Conservation (phyloP, 2,113 vertebrate species). For the Pseudorasbora parva region DNA sequence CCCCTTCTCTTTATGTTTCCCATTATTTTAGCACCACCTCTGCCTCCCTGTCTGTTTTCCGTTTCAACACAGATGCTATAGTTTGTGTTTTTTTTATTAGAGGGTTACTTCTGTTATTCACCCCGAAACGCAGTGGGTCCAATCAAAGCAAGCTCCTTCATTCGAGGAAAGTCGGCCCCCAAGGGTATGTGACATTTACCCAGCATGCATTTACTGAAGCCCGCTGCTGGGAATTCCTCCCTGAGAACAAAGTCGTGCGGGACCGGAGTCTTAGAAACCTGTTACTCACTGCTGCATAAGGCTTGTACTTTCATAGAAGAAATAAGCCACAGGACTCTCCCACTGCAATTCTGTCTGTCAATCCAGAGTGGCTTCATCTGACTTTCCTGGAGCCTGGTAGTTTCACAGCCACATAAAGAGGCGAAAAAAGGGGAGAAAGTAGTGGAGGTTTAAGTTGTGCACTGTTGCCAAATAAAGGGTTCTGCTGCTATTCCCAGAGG, state of each 20-base stretch:
- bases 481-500: constrained; percentile 48
- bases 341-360: constrained; percentile 46
- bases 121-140: not conserved
- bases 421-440: constrained; percentile 14
- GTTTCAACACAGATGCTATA: not conserved
- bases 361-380: constrained; percentile 44
- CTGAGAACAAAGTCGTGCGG: constrained; percentile 19
- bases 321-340: constrained; percentile 14
- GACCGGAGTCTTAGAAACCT: constrained; percentile 24
- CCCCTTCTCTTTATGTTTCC: not conserved
- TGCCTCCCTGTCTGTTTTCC: constrained; percentile 10
- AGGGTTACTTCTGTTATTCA: constrained; percentile 15
- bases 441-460: constrained; percentile 25
- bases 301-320: constrained; percentile 47
- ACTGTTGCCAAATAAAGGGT: constrained; percentile 50
- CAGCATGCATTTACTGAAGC: constrained; percentile 34
- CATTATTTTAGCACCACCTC: constrained; percentile 9
- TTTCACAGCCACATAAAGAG: constrained; percentile 29
- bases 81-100: constrained; percentile 35
- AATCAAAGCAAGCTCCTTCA: constrained; percentile 1
- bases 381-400: constrained; percentile 35
- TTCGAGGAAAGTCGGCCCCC: not conserved
- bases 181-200: constrained; percentile 37
- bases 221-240: constrained; percentile 40
- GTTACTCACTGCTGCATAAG: constrained; percentile 32